Base-by-base conservation (phyloP, 2,888 invertebrate species). In the Anagyrus pseudococci region DNA sequence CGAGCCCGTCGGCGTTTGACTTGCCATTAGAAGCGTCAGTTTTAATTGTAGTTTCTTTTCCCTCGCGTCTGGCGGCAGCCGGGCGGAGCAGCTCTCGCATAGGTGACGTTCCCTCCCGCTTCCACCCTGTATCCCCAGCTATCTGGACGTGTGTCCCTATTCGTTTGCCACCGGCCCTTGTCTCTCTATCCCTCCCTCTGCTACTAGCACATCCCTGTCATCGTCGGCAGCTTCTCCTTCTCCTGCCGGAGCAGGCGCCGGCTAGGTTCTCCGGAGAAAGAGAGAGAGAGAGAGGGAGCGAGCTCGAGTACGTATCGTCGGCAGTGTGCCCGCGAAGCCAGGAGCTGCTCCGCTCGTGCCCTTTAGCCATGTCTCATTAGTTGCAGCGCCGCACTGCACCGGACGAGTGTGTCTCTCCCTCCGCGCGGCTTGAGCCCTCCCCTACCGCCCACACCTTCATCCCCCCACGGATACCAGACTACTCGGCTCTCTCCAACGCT, bases 291-390 rank as follows among this genome's bases (percentile, higher is more conserved):
- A n/a, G n/a, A n/a, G n/a, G n/a, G n/a, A 7, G 17, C 19, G 43
- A n/a, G 17, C 43, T 13, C 19, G 43, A 13, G 17, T 43, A 43
- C 43, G 43, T 43, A 43, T 43, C 17, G 15, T 17, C 19, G 43
- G n/a, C n/a, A n/a, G n/a, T n/a, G n/a, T n/a, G n/a, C 19, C 15
- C 43, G 43, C 7, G n/a, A 43, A 25, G 72, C 71, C 73, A 72
- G 72, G 61, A 66, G 69, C n/a, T n/a, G n/a, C n/a, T n/a, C 71
- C 73, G 71, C 72, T 70, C 71, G 75, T 80, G 79, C 80, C 80
- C 80, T 80, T 80, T 79, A 80, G 80, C 80, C 73, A 80, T 80
- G 80, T 80, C 80, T 80, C 80, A 80, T 80, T 80, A 80, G 80
- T 80, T 80, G 79, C 79, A 79, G 78, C 73, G 23, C 58, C 64